A percentile compares a stretch with the other conserved stretches of the same genome.
Conservation (phyloP, 2,797 vertebrate species). For the Sebastiscus albofasciatus region DNA sequence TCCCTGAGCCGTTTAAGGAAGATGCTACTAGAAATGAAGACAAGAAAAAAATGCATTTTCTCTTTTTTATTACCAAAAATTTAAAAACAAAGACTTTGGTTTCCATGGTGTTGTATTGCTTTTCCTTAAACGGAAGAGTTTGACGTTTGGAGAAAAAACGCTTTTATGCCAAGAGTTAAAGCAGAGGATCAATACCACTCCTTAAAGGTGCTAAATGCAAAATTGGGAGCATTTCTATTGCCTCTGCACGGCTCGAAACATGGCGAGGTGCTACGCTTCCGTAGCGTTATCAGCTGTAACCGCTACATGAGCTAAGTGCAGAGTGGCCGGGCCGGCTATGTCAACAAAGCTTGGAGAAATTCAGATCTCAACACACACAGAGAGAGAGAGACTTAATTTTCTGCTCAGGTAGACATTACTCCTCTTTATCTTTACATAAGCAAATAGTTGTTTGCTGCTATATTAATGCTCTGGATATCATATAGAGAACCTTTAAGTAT, state of each 20-base stretch:
- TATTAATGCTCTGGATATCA: too few relatives aligned
- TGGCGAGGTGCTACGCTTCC: too few relatives aligned
- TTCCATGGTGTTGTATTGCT: background rate
- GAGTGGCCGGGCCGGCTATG: too few relatives aligned
- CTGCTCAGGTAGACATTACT: too few relatives aligned
- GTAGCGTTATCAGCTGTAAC: too few relatives aligned
- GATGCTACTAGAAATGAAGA: background rate
- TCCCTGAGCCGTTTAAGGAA: background rate
- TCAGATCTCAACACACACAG: too few relatives aligned
- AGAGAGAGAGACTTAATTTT: too few relatives aligned
- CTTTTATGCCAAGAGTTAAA: background rate
- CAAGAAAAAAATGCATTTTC: background rate
- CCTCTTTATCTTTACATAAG: too few relatives aligned
- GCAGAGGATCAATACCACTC: background rate
- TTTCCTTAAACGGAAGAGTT: background rate
- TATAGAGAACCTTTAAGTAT: background rate
- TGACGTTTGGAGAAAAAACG: background rate
- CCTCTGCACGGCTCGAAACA: background rate
- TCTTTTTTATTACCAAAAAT: conserved; percentile 63
- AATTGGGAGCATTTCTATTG: background rate
- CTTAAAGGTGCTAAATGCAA: background rate
- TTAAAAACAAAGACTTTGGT: conserved; percentile 38
- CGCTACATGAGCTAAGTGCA: too few relatives aligned
- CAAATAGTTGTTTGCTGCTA: too few relatives aligned
- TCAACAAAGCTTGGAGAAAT: too few relatives aligned